Conservation (phyloP, 2,797 vertebrate species). For the Sebastolobus altivelis region DNA sequence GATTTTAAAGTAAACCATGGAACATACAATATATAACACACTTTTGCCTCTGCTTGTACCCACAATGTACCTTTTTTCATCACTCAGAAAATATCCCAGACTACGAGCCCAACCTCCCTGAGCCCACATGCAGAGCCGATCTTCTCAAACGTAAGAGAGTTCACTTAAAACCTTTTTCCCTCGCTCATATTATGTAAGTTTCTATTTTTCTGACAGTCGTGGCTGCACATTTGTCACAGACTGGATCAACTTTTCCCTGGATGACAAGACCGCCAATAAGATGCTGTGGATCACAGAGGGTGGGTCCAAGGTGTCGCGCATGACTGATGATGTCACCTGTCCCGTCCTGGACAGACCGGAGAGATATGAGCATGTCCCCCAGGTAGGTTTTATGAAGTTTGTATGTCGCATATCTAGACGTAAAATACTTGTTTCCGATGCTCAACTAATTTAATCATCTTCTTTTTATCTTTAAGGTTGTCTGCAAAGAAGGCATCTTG, state of each 20-base stretch:
- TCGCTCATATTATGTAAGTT: not conserved
- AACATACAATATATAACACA: not conserved
- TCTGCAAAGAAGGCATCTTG: slow-evolving; percentile 68
- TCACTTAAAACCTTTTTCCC: not conserved
- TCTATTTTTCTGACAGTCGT: not conserved
- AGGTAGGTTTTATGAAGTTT: slow-evolving; percentile 45
- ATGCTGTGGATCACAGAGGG: slow-evolving; percentile 73
- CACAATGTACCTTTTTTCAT: not conserved
- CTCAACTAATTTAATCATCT: not conserved
- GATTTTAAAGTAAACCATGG: not conserved
- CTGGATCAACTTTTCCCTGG: slow-evolving; percentile 68
- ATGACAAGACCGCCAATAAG: slow-evolving; percentile 78
- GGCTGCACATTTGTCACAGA: slow-evolving; percentile 34
- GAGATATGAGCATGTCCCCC: slow-evolving; percentile 70
- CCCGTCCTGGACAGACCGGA: slow-evolving; percentile 74
- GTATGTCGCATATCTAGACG: not conserved
- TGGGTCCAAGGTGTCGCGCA: slow-evolving; percentile 67
- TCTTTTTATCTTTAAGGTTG: slow-evolving; percentile 44
- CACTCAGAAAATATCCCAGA: slow-evolving; percentile 50
- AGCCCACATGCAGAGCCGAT: slow-evolving; percentile 72
- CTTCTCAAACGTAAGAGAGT: slow-evolving; percentile 69
- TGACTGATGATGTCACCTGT: slow-evolving; percentile 67
- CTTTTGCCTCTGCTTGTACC: not conserved
- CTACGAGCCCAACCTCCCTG: slow-evolving; percentile 68
- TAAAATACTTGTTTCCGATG: not conserved